Conservation (phyloP, 2,797 vertebrate species). For the Glyptemys insculpta region DNA sequence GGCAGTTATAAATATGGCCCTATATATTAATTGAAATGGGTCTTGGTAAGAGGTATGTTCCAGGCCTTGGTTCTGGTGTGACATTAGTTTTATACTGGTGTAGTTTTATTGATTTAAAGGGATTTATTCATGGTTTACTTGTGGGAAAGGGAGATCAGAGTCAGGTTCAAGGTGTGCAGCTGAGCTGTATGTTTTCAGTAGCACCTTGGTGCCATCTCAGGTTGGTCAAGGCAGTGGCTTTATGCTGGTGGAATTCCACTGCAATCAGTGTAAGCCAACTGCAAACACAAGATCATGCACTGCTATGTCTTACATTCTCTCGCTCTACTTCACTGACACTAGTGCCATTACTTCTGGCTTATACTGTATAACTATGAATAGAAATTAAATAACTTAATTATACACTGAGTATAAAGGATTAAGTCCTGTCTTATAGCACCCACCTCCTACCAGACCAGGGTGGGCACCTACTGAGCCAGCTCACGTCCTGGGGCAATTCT, state of each 20-base stretch:
- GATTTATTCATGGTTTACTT: background rate
- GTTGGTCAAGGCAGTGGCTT: background rate
- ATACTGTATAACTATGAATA: background rate
- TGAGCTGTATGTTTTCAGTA: background rate
- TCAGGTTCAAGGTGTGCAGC: background rate
- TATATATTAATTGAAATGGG: background rate
- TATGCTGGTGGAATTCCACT: background rate
- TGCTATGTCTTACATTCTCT: background rate
- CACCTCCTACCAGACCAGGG: no score
- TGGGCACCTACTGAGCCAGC: no score
- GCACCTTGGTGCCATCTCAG: background rate
- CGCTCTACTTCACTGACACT: background rate
- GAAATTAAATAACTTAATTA: background rate
- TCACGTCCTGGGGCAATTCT: no score
- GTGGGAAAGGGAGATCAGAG: background rate
- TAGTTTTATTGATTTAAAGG: background rate
- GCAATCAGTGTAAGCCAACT: background rate
- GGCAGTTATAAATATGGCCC: background rate
- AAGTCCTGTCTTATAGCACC: no score
- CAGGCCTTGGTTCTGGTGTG: no score
- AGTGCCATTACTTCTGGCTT: background rate
- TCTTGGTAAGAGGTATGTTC: background rate
- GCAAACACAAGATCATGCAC: background rate
- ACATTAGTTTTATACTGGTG: background rate
- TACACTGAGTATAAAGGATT: background rate